phyloP scores from a whole-genome alignment of 2,888 invertebrate species.

The Deilephila porcellus region DNA sequence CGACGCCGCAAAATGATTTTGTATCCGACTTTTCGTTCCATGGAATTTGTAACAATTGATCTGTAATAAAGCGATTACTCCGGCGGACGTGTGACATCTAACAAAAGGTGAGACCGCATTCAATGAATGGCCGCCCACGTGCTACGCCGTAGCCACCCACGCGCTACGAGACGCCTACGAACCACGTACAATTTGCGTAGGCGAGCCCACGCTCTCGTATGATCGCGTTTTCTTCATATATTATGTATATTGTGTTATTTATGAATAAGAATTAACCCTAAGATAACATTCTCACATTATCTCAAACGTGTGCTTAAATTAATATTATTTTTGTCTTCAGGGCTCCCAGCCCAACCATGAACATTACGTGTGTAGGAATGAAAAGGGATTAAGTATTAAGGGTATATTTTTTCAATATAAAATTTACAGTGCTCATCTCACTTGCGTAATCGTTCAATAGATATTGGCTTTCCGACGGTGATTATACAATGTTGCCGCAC shows the following conservation, averaged over 20 bases:
- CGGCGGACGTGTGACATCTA: not conserved
- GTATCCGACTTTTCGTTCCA: not conserved
- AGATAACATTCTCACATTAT: not conserved
- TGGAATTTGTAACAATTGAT: slow-evolving; percentile 9
- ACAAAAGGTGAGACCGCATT: slow-evolving; percentile 12
- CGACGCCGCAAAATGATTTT: not conserved
- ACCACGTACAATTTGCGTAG: slow-evolving; percentile 43
- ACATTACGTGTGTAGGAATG: too few relatives aligned
- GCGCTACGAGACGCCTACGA: slow-evolving; percentile 52
- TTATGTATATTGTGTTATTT: not conserved
- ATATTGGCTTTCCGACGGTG: too few relatives aligned
- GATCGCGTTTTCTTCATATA: not conserved
- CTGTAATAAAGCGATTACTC: not conserved
- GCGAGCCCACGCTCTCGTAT: slow-evolving; percentile 42
- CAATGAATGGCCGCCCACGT: slow-evolving; percentile 60
- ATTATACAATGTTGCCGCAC: too few relatives aligned
- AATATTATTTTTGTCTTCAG: not conserved
- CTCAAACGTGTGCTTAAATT: not conserved
- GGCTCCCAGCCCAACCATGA: too few relatives aligned
- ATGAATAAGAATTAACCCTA: not conserved
- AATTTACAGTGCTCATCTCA: too few relatives aligned
- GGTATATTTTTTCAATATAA: too few relatives aligned
- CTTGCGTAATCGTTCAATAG: too few relatives aligned
- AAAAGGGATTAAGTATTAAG: too few relatives aligned
- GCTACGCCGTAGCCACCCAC: slow-evolving; percentile 56